Base-by-base conservation (phyloP, 2,797 vertebrate genomes). In the Meriones psammophilus region DNA sequence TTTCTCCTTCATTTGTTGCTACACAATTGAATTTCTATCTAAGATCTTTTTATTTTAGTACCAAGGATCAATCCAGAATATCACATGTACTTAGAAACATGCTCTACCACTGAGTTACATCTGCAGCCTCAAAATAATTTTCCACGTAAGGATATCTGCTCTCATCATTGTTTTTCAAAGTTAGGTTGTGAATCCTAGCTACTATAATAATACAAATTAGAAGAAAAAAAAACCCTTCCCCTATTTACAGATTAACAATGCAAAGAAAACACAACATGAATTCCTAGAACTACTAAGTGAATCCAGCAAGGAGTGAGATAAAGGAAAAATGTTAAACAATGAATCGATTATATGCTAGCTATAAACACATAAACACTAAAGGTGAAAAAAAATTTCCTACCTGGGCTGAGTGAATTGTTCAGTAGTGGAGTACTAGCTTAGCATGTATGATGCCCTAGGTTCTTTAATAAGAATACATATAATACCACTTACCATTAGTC, bases 1-100 rank as follows among this genome's bases (percentile, higher is more conserved):
- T 92, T 91, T 95, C 39, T n/a, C 58, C n/a, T 93, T 78, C n/a
- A 64, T 84, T 85, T 96, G 56, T 92, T 90, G 64, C 60, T 96
- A 56, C 33, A 86, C 92, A 18, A 88, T 83, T 94, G 91, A 84
- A 64, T 60, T 87, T 96, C 30, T 84, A 13, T 68, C 8, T 88
- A 64, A 85, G 22, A 62, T 96, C 36, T 42, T 85, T 79, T 92
- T 95, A 56, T 56, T 83, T 69, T 69, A 56, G 24, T 85, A 28
- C 30, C 50, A 3, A 39, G 15, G 62, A 69, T 17, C 85, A 77
- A 94, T 66, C 33, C 62, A 69, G 62, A 33, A 3, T 68, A 54
- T 39, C 54, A 50, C 24, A 10, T 10, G 54, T 54, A 26, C 74
- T 64, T 33, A 92, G 18, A 42, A 33, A 50, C 42, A 64, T 36